These are phyloP conservation scores for Furcifer pardalis DNA, from an alignment of 2,797 vertebrate species.

Conservation along the genomic window DNA sequence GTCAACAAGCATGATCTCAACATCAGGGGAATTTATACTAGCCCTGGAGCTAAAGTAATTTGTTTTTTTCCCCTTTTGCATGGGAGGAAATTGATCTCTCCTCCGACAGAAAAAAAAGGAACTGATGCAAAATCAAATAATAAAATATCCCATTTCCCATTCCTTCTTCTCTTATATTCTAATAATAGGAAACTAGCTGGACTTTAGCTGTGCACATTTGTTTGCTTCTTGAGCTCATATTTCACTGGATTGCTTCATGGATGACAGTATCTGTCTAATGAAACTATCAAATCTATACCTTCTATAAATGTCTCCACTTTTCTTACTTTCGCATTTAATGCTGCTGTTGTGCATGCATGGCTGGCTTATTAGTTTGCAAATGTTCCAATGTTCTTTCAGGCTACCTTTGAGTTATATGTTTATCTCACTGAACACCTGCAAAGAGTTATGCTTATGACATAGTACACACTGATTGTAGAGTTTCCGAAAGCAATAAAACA, in stretches of 20 bases:
- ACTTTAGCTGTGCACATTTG: neutral
- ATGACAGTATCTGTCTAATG: slow-evolving; percentile 50
- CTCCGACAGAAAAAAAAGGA: neutral
- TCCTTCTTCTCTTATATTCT: neutral
- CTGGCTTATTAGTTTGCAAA: slow-evolving; percentile 68
- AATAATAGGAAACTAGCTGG: neutral
- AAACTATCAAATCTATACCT: slow-evolving; percentile 69
- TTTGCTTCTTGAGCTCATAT: neutral
- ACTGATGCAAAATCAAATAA: too few relatives aligned
- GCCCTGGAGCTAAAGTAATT: neutral
- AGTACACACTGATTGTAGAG: slow-evolving; percentile 68
- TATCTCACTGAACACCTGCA: slow-evolving; percentile 61
- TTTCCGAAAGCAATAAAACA: slow-evolving; percentile 64
- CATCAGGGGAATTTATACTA: neutral
- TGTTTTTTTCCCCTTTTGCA: neutral
- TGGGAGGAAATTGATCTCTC: neutral
- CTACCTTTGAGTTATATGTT: slow-evolving; percentile 68
- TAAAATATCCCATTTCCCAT: neutral
- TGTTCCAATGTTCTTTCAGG: slow-evolving; percentile 64
- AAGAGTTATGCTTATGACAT: slow-evolving; percentile 65
- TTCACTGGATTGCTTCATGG: neutral
- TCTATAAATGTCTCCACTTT: slow-evolving; percentile 61
- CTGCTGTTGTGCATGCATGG: slow-evolving; percentile 54
- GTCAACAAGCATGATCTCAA: neutral
- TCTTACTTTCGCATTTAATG: slow-evolving; percentile 66